phyloP scores from a whole-genome alignment of 1,140 invertebrate genomes.

The Lepidurus apus region DNA sequence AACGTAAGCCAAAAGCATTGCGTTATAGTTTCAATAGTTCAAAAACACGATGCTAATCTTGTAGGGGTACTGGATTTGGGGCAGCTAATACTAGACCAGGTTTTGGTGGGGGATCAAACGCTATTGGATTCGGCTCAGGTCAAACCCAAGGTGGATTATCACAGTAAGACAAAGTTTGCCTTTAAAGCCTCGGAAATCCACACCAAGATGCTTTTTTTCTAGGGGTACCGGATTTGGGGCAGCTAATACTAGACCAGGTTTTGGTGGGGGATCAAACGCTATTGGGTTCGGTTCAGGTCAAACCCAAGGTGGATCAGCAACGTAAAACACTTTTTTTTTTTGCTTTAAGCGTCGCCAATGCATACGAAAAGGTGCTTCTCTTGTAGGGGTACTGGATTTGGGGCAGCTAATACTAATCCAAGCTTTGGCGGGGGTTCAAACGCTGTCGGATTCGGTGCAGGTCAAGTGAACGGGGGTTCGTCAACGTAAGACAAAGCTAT shows the following conservation, averaged over 20 bases:
- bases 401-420: background rate
- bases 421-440: background rate
- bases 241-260: background rate
- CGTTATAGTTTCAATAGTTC: background rate
- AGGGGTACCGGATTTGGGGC: background rate
- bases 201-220: too few relatives aligned
- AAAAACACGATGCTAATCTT: background rate
- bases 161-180: background rate
- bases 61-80: background rate
- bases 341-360: background rate
- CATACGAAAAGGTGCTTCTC: background rate
- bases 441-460: background rate
- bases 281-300: background rate
- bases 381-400: background rate
- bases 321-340: background rate
- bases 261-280: background rate
- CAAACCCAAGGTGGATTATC: background rate
- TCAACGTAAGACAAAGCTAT: background rate
- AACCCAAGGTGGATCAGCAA: background rate
- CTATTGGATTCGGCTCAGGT: background rate
- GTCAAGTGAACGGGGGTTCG: background rate
- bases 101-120: background rate
- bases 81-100: background rate
- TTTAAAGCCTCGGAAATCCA: background rate
- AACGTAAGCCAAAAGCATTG: background rate